These are phyloP conservation scores for Cephonodes hylas DNA, from an alignment of 2,888 invertebrate species.

Conservation along the genomic window DNA sequence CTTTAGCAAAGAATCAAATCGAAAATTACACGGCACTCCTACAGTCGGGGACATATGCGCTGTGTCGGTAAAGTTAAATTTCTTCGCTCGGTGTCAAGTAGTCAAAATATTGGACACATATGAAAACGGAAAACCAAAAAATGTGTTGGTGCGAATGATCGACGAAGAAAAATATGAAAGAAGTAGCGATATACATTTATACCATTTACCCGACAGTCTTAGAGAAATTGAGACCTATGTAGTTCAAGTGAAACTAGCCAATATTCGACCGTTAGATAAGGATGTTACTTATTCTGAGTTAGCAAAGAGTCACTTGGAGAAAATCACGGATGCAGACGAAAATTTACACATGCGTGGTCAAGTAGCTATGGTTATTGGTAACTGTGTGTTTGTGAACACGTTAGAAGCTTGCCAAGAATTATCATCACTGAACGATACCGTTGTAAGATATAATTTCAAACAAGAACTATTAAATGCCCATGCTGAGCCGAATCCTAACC, in stretches of 20 bases:
- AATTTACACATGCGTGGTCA: conserved; percentile 65
- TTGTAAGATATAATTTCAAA: conserved; percentile 79
- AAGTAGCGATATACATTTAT: conserved; percentile 63
- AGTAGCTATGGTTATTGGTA: conserved; percentile 80
- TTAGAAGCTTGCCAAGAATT: conserved; percentile 81
- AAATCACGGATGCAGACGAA: conserved; percentile 50
- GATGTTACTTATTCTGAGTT: conserved; percentile 64
- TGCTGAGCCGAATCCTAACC: conserved; percentile 64
- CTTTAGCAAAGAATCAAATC: conserved; percentile 57
- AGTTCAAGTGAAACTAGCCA: conserved; percentile 57
- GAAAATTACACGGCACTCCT: conserved; percentile 57
- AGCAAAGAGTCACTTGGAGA: conserved; percentile 48
- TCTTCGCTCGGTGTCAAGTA: conserved; percentile 81
- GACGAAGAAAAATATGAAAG: conserved; percentile 80
- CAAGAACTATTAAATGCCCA: conserved; percentile 70
- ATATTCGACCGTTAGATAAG: conserved; percentile 62
- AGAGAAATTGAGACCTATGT: conserved; percentile 68
- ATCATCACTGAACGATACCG: conserved; percentile 64
- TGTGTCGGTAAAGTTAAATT: conserved; percentile 63
- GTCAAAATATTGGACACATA: conserved; percentile 60
- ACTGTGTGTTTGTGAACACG: conserved; percentile 84
- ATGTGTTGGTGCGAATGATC: conserved; percentile 77
- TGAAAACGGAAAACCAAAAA: conserved; percentile 48
- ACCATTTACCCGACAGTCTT: conserved; percentile 75
- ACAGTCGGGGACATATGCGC: conserved; percentile 82